These are phyloP conservation scores for Eupelmus urozonus DNA, from an alignment of 2,888 invertebrate genomes.

Conservation along the genomic window DNA sequence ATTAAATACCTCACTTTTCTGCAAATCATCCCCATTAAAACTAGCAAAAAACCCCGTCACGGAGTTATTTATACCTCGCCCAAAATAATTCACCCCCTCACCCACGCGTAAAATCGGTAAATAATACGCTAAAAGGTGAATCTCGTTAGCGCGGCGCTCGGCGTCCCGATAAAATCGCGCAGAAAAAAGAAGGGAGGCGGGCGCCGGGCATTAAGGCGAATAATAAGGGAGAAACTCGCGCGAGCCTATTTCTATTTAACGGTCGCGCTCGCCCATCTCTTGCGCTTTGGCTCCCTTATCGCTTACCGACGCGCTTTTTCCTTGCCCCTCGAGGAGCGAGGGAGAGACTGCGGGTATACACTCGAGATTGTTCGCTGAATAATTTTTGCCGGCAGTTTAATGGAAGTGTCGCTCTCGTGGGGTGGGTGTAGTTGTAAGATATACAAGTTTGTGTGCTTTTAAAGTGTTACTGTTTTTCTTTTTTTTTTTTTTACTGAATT, in stretches of 20 bases:
- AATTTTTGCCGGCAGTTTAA: constrained; percentile 38
- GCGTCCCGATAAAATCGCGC: constrained; percentile 44
- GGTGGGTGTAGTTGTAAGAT: not conserved
- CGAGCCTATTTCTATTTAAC: constrained; percentile 44
- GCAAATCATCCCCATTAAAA: no score
- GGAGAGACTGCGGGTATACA: constrained; percentile 1
- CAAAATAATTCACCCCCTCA: constrained; percentile 22
- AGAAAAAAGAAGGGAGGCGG: not conserved
- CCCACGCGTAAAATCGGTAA: not conserved
- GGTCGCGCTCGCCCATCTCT: not conserved
- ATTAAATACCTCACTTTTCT: no score
- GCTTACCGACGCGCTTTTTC: not conserved
- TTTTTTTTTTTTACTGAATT: no score
- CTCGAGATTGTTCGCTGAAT: constrained; percentile 24
- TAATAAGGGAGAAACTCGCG: constrained; percentile 18
- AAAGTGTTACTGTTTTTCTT: no score
- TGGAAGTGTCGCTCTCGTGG: constrained; percentile 14
- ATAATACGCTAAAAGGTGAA: constrained; percentile 23
- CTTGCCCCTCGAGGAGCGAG: not conserved
- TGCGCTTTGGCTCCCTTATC: constrained; percentile 41
- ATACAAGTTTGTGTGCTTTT: no score
- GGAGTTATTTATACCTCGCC: not conserved
- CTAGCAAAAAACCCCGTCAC: not conserved
- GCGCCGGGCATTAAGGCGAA: constrained; percentile 16
- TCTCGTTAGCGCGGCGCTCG: constrained; percentile 35